Conservation (phyloP, 2,797 vertebrate genomes). For the Ctenopoma multispine region DNA sequence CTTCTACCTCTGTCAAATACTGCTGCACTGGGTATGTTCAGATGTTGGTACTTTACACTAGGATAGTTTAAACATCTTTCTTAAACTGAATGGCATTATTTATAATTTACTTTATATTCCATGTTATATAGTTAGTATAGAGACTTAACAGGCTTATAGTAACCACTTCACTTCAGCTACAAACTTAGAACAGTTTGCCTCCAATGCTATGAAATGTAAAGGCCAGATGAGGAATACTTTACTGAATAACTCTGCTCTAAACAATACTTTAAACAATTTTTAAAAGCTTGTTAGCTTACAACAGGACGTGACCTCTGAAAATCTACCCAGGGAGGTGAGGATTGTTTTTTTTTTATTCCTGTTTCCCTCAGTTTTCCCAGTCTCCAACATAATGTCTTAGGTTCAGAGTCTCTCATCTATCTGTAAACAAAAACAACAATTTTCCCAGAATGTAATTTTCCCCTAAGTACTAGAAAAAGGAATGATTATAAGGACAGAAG, state of each 20-base stretch:
- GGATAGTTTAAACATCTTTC: not conserved
- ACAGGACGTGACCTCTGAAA: too few species aligned
- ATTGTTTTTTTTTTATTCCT: too few species aligned
- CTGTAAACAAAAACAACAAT: fast-evolving
- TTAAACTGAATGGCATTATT: not conserved
- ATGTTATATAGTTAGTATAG: not conserved
- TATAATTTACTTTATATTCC: not conserved
- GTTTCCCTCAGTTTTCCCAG: too few species aligned
- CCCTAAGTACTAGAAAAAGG: not conserved
- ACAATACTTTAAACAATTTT: too few species aligned
- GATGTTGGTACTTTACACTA: not conserved
- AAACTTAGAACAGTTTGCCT: not conserved
- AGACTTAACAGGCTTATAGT: not conserved
- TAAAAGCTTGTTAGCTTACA: too few species aligned
- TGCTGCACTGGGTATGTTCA: not conserved
- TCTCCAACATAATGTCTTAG: too few species aligned
- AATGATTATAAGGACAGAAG: not conserved
- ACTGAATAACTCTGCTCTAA: too few species aligned
- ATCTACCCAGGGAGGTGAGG: not conserved
- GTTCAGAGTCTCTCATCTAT: not conserved
- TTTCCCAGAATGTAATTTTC: not conserved
- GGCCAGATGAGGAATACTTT: too few species aligned
- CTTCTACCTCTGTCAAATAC: conserved; percentile 17
- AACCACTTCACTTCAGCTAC: not conserved
- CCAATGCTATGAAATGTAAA: too few species aligned